Evolutionary conservation across 2,113 vertebrate species (phyloP).

Genomic region (Apus apus): DNA sequence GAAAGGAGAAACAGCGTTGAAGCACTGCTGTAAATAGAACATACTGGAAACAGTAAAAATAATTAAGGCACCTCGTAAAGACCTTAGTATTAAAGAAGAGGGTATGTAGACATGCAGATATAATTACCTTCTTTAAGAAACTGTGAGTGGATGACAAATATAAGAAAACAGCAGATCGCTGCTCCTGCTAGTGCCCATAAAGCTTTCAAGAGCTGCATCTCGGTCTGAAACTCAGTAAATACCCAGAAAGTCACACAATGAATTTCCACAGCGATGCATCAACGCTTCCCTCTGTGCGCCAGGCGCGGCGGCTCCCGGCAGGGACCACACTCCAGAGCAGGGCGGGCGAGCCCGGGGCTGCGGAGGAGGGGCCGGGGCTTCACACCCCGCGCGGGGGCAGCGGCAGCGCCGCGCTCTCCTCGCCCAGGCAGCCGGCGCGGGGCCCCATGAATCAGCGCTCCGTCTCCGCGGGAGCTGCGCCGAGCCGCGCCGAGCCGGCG

Average conservation of each 20-base stretch:
- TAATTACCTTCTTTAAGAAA: conserved; percentile 96
- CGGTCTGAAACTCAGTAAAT: conserved; percentile 84
- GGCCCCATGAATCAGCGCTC: conserved; percentile 80
- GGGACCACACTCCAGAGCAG: conserved; percentile 67
- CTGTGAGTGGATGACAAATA: conserved; percentile 93
- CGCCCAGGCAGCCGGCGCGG: conserved; percentile 50
- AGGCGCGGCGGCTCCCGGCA: conserved; percentile 71
- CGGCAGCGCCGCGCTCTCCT: conserved; percentile 62
- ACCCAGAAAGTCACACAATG: conserved; percentile 80
- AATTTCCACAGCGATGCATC: conserved; percentile 79
- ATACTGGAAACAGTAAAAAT: conserved; percentile 65
- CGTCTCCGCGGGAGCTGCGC: conserved; percentile 53
- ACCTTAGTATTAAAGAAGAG: conserved; percentile 41
- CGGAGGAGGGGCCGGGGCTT: conserved; percentile 58
- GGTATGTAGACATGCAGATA: conserved; percentile 63
- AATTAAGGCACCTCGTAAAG: conserved; percentile 61
- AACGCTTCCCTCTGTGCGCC: conserved; percentile 72
- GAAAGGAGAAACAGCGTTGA: conserved; percentile 26
- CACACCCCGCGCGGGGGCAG: conserved; percentile 39
- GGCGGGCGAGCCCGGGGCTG: conserved; percentile 58
- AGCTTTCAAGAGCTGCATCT: conserved; percentile 97
- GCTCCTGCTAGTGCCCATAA: conserved; percentile 96
- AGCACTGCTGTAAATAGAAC: conserved; percentile 61
- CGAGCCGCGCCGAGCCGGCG: not conserved
- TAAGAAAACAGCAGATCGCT: conserved; percentile 94